Evolutionary conservation across 2,888 invertebrate genomes (phyloP).

Genomic region (Lasioglossum marginatum): DNA sequence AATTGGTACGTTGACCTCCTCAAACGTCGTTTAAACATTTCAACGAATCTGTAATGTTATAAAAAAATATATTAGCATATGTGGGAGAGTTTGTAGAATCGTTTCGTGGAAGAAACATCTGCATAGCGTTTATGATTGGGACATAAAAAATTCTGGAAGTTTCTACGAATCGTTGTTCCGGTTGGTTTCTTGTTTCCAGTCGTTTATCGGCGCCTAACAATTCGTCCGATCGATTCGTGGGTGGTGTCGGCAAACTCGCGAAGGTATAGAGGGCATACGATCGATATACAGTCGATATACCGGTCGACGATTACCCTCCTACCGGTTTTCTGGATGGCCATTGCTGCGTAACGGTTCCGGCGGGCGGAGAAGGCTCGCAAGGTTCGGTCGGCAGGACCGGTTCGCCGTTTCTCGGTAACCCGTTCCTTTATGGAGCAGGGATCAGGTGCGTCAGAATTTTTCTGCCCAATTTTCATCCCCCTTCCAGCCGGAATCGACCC

Average conservation of each 20-base stretch:
- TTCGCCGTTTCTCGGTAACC: conserved; percentile 67
- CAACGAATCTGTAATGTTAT: not conserved
- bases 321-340: conserved; percentile 68
- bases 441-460: conserved; percentile 53
- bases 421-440: conserved; percentile 51
- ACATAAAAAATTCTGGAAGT: not conserved
- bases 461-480: conserved; percentile 38
- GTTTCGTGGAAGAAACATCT: not conserved
- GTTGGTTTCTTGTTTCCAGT: not conserved
- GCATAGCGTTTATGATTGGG: not conserved
- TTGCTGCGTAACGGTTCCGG: conserved; percentile 69
- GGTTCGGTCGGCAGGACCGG: conserved; percentile 64
- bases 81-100: not conserved
- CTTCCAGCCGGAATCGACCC: not conserved
- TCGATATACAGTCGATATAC: conserved; percentile 31
- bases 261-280: conserved; percentile 14
- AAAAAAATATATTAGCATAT: not conserved
- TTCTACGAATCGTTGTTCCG: not conserved
- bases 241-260: conserved; percentile 23
- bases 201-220: not conserved
- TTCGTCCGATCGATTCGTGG: conserved; percentile 30
- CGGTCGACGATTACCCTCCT: conserved; percentile 60
- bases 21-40: not conserved
- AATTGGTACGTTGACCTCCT: not conserved
- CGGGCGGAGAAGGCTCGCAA: conserved; percentile 42